Evolutionary conservation across 2,888 invertebrate genomes (phyloP).

Genomic region (Philhelius pedissequus): DNA sequence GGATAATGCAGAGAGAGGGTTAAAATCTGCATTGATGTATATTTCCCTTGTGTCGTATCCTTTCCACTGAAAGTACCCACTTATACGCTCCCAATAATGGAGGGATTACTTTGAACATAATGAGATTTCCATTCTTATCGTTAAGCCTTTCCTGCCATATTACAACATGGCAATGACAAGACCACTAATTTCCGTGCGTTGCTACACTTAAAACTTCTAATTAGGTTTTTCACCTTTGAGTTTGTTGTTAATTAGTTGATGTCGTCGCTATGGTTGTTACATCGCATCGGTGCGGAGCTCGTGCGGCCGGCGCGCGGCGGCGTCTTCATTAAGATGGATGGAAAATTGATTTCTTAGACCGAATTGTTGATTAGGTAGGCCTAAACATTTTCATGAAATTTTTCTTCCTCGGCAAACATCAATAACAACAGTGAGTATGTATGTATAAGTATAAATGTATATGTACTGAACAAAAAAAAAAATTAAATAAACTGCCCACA

Average conservation of each 20-base stretch:
- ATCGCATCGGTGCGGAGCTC: conserved; percentile 20
- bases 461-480: neutral
- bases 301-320: no score
- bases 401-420: neutral
- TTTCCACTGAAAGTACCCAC: neutral
- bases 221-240: conserved; percentile 28
- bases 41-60: no score
- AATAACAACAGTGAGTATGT: neutral
- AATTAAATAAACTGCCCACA: neutral
- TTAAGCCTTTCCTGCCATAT: neutral
- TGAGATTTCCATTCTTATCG: conserved; percentile 34
- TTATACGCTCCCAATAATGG: neutral
- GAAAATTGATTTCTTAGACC: conserved; percentile 40
- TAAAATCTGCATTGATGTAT: no score
- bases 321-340: conserved; percentile 1
- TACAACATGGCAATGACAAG: conserved; percentile 32
- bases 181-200: conserved; percentile 9
- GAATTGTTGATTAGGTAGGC: neutral
- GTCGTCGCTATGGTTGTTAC: conserved; percentile 13
- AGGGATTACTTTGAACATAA: conserved; percentile 42
- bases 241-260: conserved; percentile 38
- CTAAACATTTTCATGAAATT: neutral
- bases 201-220: conserved; percentile 39
- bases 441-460: neutral
- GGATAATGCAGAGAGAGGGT: no score